Evolutionary conservation across 2,113 vertebrate species (phyloP).

Genomic region (Larimichthys polyactis): DNA sequence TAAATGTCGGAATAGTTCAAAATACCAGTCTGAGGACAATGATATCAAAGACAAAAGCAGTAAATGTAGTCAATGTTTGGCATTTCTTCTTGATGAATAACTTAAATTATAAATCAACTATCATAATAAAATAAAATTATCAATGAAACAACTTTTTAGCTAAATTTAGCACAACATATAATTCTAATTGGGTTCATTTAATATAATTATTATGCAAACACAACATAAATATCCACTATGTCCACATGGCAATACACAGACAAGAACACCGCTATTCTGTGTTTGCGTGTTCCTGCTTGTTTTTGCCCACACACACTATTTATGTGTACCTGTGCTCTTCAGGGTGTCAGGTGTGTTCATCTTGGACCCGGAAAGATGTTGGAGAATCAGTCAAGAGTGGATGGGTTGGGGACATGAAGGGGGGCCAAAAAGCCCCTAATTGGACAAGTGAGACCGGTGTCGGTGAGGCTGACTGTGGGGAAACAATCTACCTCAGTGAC

Average conservation of each 20-base stretch:
- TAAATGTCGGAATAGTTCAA: not conserved
- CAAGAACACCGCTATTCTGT: not conserved
- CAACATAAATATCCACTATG: not conserved
- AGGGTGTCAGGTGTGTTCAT: constrained; percentile 66
- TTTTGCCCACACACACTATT: constrained; percentile 39
- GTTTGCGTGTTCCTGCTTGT: constrained; percentile 20
- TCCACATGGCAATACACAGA: not conserved
- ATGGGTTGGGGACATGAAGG: constrained; percentile 67
- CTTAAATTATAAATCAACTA: not conserved
- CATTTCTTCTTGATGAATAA: not conserved
- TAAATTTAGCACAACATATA: not conserved
- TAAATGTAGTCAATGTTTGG: not conserved
- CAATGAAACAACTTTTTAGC: not conserved
- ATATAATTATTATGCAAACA: not conserved
- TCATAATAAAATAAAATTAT: not conserved
- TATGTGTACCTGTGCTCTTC: constrained; percentile 47
- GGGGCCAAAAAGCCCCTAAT: constrained; percentile 79
- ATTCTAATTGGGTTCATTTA: not conserved
- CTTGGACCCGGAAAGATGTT: constrained; percentile 55
- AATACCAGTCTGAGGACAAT: not conserved
- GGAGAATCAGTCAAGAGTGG: constrained; percentile 60
- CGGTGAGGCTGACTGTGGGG: constrained; percentile 49
- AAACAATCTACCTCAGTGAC: constrained; percentile 76
- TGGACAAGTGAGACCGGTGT: constrained; percentile 79
- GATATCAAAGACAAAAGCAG: not conserved